Base-by-base conservation (phyloP, 2,888 invertebrate species). In the Caenorhabditis sp. region DNA sequence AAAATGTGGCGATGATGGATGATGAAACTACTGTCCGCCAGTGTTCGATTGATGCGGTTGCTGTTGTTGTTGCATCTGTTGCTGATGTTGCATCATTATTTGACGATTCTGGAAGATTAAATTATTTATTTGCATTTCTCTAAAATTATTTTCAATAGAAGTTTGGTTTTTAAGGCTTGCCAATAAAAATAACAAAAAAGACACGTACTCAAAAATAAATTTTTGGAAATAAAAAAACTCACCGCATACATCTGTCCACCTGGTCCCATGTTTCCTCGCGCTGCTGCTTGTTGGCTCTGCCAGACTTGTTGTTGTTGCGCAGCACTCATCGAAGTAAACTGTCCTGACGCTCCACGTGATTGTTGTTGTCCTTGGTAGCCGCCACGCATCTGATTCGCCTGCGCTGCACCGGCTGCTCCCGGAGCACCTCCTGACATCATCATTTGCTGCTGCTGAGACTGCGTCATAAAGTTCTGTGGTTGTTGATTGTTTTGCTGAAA, bases 331-430 rank as follows among this genome's bases (percentile, higher is more conserved):
- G 77, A 59, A 0, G 76, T 70, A 38, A 73, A 77, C 59, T 77
- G 77, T 14, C 77, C 77, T 14, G 71, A 63, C 14, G 76, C 71
- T 17, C 71, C 76, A n/a, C 76, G 63, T 17, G 68, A 66, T 58
- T 71, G 76, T 43, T 62, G 20, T 43, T 43, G 43, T 43, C 43
- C 43, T 14, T 43, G 43, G 14, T 17, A 43, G 3, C 43, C 43
- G 43, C 43, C 43, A 43, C 43, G 43, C 43, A 43, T 43, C 14
- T 43, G 43, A 43, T 43, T 43, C 3, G 43, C 14, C 43, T 43
- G 52, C 21, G 8, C 10, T 52, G 52, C n/a, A 21, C 23, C 52
- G 21, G 52, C 23, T 52, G 52, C 52, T 52, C 21, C 52, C 23
- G 52, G 23, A 17, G 52, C 52, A 26, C 26, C 56, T 56, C 27